Evolutionary conservation across 2,888 invertebrate genomes (phyloP).

Genomic region (Saturnia pavonia): DNA sequence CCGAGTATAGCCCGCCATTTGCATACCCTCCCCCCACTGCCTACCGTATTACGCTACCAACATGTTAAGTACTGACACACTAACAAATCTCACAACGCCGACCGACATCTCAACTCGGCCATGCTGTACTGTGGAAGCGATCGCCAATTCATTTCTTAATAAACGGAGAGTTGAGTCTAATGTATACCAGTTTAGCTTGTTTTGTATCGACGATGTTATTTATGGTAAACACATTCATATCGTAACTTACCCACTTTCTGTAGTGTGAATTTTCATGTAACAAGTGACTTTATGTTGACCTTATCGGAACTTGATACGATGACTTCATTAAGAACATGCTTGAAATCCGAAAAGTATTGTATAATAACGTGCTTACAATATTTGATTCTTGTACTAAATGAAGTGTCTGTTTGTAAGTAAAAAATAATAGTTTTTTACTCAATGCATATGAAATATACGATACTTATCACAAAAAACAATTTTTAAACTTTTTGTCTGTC

Average conservation of each 20-base stretch:
- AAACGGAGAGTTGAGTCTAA: slow-evolving; percentile 45
- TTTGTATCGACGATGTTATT: slow-evolving; percentile 23
- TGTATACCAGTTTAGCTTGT: slow-evolving; percentile 52
- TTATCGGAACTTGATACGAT: background rate
- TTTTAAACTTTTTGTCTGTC: no score
- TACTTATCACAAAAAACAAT: no score
- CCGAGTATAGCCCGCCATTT: slow-evolving; percentile 79
- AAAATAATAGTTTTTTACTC: no score
- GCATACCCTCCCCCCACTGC: slow-evolving; percentile 73
- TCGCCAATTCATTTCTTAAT: slow-evolving; percentile 59
- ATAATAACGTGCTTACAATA: no score
- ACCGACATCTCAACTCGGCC: slow-evolving; percentile 40
- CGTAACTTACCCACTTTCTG: background rate
- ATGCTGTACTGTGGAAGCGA: slow-evolving; percentile 45
- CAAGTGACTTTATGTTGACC: background rate
- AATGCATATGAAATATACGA: no score
- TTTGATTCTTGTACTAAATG: no score
- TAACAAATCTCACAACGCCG: slow-evolving; percentile 23
- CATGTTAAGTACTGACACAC: slow-evolving; percentile 36
- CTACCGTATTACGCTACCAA: slow-evolving; percentile 72
- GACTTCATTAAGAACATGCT: background rate
- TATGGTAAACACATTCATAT: slow-evolving; percentile 7
- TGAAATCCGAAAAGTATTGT: background rate
- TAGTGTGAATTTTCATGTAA: background rate
- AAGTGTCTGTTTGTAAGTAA: no score